Conservation (phyloP, 2,888 invertebrate genomes). For the Nemoura dubitans region DNA sequence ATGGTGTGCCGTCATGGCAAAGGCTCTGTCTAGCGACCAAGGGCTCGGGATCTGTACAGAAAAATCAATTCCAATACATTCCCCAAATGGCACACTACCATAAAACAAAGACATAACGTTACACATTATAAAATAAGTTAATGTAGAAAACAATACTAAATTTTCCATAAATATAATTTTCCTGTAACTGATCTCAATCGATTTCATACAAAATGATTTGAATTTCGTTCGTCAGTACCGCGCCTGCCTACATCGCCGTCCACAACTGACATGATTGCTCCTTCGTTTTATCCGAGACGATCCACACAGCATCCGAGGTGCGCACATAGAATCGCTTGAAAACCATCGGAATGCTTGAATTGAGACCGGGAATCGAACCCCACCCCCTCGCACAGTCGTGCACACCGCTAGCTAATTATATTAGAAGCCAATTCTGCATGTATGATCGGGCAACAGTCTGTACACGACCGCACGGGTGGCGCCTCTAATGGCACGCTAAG, state of each 20-base stretch:
- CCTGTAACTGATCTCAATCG: not conserved
- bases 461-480: slow-evolving; percentile 25
- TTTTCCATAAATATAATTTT: not conserved
- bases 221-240: not conserved
- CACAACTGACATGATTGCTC: too few species aligned
- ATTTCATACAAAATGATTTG: not conserved
- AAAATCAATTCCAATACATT: too few species aligned
- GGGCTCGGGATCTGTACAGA: too few species aligned
- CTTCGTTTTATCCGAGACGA: too few species aligned
- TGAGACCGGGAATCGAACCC: slow-evolving; percentile 15
- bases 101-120: too few species aligned
- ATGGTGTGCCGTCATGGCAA: too few species aligned
- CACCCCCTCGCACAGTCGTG: slow-evolving; percentile 28
- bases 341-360: not conserved
- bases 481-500: not conserved
- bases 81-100: too few species aligned
- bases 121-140: slow-evolving; percentile 1
- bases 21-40: too few species aligned
- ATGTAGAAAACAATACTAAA: not conserved
- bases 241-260: not conserved
- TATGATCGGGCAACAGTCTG: slow-evolving; percentile 20
- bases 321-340: not conserved
- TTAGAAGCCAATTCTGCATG: slow-evolving; percentile 30
- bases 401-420: slow-evolving; percentile 25
- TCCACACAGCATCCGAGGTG: not conserved